phyloP scores from a whole-genome alignment of 2,888 invertebrate genomes.

The Dorcus parallelipipedus region DNA sequence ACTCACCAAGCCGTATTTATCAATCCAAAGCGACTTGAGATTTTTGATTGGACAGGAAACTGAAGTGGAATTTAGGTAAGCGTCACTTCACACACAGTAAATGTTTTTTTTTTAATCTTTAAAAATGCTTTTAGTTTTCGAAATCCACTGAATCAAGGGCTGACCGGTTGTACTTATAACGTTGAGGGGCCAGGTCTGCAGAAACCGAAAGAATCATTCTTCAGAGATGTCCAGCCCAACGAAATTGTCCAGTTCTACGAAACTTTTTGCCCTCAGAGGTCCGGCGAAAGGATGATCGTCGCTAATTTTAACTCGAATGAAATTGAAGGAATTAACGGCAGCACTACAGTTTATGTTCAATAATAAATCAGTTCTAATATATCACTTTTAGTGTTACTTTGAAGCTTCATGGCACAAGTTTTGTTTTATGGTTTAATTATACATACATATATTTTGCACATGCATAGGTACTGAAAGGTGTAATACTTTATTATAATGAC shows the following conservation, averaged over 20 bases:
- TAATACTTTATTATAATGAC: not conserved
- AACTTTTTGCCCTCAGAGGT: constrained; percentile 56
- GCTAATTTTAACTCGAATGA: constrained; percentile 65
- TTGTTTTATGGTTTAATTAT: not conserved
- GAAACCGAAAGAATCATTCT: constrained; percentile 58
- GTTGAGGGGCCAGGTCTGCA: constrained; percentile 69
- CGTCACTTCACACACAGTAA: not conserved
- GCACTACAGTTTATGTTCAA: constrained; percentile 48
- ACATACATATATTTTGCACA: not conserved
- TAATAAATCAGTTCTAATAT: not conserved
- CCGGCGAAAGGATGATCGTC: constrained; percentile 62
- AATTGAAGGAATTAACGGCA: constrained; percentile 62
- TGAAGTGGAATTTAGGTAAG: constrained; percentile 51
- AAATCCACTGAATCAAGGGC: constrained; percentile 61
- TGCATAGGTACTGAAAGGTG: not conserved
- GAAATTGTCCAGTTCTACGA: constrained; percentile 62
- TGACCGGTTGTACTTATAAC: constrained; percentile 66
- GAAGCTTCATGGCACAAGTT: not conserved
- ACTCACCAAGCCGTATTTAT: constrained; percentile 64
- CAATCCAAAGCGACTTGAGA: constrained; percentile 59
- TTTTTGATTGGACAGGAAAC: constrained; percentile 56
- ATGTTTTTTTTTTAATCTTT: not conserved
- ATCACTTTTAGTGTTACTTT: too few species aligned
- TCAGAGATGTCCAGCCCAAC: constrained; percentile 62
- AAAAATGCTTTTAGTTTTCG: constrained; percentile 52